A percentile compares a stretch with the other conserved stretches of the same genome.
phyloP scores from a whole-genome alignment of 2,797 vertebrate species.

The Leuciscus waleckii region DNA sequence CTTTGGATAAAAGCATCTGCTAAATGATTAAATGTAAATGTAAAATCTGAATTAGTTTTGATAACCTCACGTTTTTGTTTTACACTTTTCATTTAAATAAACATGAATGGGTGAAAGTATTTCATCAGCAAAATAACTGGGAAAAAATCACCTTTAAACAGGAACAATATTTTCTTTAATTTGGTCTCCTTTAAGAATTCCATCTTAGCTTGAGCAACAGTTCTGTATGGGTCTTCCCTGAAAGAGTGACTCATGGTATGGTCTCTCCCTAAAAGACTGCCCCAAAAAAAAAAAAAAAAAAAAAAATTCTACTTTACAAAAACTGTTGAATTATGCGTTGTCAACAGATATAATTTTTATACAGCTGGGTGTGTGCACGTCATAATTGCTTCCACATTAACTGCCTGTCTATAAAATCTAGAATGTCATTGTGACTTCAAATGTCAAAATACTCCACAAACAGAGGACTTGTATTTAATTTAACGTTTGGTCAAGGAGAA shows the following conservation, averaged over 20 bases:
- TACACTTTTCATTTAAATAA: too few relatives aligned
- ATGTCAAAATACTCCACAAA: constrained; percentile 66
- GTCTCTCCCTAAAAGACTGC: too few relatives aligned
- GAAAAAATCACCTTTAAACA: too few relatives aligned
- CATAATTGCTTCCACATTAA: constrained; percentile 77
- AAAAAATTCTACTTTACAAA: background rate
- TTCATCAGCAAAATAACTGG: too few relatives aligned
- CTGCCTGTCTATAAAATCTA: constrained; percentile 74
- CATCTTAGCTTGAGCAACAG: background rate
- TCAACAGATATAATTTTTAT: background rate
- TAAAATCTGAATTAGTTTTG: too few relatives aligned
- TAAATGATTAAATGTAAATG: too few relatives aligned
- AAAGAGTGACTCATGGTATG: background rate
- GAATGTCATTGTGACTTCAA: constrained; percentile 73
- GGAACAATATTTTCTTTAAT: too few relatives aligned
- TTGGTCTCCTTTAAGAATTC: too few relatives aligned
- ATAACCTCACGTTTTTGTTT: too few relatives aligned
- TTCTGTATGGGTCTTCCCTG: background rate
- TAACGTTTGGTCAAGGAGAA: constrained; percentile 35
- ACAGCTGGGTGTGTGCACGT: constrained; percentile 72
- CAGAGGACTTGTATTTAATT: constrained; percentile 54
- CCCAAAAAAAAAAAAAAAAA: too few relatives aligned
- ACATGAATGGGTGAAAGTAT: too few relatives aligned
- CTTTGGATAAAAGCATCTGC: too few relatives aligned
- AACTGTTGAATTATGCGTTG: background rate